Conservation (phyloP, 2,888 invertebrate genomes). For the Trachelus iudaicus region DNA sequence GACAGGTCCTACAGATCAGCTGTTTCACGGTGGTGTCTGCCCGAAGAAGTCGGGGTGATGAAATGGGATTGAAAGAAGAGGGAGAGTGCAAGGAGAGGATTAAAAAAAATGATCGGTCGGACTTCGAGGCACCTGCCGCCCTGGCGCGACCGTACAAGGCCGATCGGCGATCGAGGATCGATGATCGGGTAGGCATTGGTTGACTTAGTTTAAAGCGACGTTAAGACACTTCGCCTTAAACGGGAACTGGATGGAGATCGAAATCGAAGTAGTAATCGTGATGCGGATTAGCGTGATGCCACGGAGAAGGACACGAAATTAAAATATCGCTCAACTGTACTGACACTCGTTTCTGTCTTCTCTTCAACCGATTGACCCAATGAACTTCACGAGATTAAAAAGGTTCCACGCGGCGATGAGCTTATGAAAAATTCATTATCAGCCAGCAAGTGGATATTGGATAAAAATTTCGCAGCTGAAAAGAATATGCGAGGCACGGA, state of each 20-base stretch:
- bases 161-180: slow-evolving; percentile 42
- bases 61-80: slow-evolving; percentile 4
- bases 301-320: too few species aligned
- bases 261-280: slow-evolving; percentile 19
- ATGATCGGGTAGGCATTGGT: slow-evolving; percentile 13
- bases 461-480: too few species aligned
- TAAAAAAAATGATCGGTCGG: slow-evolving; percentile 39
- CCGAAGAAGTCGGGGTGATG: slow-evolving; percentile 22
- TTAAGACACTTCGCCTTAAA: slow-evolving; percentile 43
- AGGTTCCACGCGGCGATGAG: too few species aligned
- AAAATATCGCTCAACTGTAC: too few species aligned
- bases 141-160: slow-evolving; percentile 59
- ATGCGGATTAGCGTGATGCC: too few species aligned
- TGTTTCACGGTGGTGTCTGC: slow-evolving; percentile 36
- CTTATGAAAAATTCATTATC: too few species aligned
- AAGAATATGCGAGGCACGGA: too few species aligned
- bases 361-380: too few species aligned
- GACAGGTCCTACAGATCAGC: slow-evolving; percentile 40
- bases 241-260: slow-evolving; percentile 40
- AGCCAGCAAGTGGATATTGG: too few species aligned
- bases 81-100: slow-evolving; percentile 21
- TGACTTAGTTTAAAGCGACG: neutral
- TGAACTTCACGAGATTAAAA: too few species aligned
- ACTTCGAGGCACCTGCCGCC: slow-evolving; percentile 51
- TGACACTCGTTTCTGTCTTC: too few species aligned